Conservation (phyloP, 2,797 vertebrate species). For the Peromyscus attwateri region DNA sequence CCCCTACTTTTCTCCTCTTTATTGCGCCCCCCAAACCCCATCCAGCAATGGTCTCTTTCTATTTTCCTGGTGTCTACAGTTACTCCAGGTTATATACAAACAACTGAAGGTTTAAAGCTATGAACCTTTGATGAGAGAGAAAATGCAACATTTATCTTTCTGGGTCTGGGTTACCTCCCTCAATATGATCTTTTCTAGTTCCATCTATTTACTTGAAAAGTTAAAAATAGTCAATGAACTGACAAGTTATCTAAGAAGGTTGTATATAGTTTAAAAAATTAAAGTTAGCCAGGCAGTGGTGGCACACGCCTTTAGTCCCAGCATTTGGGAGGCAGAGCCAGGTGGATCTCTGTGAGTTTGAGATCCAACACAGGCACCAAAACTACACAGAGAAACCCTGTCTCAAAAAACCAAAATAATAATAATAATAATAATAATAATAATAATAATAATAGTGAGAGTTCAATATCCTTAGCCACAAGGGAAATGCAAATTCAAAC, state of each 20-base stretch:
- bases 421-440: no score
- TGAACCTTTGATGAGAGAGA: neutral
- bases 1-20: neutral
- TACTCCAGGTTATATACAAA: neutral
- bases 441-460: no score
- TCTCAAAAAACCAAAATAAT: no score
- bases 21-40: neutral
- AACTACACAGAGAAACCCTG: no score
- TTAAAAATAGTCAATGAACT: neutral
- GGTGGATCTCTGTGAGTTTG: no score
- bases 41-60: neutral
- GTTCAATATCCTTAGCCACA: neutral
- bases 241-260: neutral
- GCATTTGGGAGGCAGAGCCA: no score
- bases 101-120: neutral
- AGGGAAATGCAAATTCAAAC: neutral
- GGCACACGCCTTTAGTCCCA: no score
- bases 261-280: neutral
- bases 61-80: neutral
- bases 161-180: neutral
- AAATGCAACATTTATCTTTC: neutral
- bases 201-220: neutral
- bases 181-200: neutral
- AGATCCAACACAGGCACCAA: no score
- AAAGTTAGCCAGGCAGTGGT: neutral